phyloP scores from a whole-genome alignment of 1,140 invertebrate genomes.

The Papilio glaucus region DNA sequence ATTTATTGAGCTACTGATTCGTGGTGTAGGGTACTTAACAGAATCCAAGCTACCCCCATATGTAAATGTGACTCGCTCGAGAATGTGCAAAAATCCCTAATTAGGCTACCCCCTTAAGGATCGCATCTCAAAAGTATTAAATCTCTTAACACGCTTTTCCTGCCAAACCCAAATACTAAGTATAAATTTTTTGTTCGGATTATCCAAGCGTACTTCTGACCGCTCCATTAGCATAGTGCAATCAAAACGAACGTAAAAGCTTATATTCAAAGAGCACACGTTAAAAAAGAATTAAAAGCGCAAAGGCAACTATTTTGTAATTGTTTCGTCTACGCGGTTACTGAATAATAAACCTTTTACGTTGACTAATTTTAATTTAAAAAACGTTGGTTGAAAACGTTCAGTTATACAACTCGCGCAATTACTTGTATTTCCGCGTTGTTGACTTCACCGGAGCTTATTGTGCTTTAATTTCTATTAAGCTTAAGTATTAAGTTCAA shows the following conservation, averaged over 20 bases:
- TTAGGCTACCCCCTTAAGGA: too few species aligned
- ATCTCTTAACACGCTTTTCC: too few species aligned
- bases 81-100: too few species aligned
- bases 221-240: background rate
- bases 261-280: background rate
- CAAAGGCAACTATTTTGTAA: conserved; percentile 3
- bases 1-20: too few species aligned
- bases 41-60: too few species aligned
- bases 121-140: too few species aligned
- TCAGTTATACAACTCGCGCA: background rate
- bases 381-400: conserved; percentile 10
- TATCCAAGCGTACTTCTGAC: background rate
- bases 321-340: background rate
- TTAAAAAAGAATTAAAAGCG: background rate
- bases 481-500: background rate
- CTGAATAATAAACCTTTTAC: background rate
- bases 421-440: conserved; percentile 13
- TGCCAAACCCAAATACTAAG: too few species aligned
- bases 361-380: conserved; percentile 23
- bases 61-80: too few species aligned
- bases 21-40: too few species aligned
- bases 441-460: conserved; percentile 2
- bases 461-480: conserved; percentile 16
- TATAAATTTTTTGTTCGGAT: background rate
- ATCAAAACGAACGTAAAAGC: background rate